A percentile compares a stretch with the other conserved stretches of the same genome.
Conservation (phyloP, 2,797 vertebrate genomes). For the Hyperoplus lanceolatus region DNA sequence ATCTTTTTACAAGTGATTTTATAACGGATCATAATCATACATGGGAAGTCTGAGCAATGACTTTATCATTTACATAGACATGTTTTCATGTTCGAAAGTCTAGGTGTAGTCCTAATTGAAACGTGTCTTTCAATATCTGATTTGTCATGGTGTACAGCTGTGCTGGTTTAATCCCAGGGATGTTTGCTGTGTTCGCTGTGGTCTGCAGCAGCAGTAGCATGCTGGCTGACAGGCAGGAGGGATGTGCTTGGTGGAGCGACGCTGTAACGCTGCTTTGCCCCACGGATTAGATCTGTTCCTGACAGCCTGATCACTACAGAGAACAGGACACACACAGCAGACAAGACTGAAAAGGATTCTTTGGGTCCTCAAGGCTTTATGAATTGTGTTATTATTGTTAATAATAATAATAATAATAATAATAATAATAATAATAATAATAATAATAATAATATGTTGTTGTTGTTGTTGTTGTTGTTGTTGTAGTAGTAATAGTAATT, state of each 20-base stretch:
- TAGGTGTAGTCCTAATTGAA: conserved; percentile 29
- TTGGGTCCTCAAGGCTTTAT: neutral
- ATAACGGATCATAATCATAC: neutral
- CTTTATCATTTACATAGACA: neutral
- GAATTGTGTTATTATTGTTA: neutral
- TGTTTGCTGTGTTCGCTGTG: conserved; percentile 20
- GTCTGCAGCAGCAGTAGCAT: conserved; percentile 31
- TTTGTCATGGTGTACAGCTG: conserved; percentile 36
- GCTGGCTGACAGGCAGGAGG: conserved; percentile 50
- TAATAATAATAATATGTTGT: too few relatives aligned
- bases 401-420: neutral
- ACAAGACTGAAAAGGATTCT: neutral
- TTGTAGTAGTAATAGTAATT: too few relatives aligned
- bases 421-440: too few relatives aligned
- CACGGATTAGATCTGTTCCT: conserved; percentile 68
- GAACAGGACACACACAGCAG: conserved; percentile 21
- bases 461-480: neutral
- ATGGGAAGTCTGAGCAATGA: neutral
- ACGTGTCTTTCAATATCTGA: conserved; percentile 43
- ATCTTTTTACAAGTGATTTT: neutral
- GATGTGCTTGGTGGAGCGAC: conserved; percentile 60
- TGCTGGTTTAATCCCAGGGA: conserved; percentile 47
- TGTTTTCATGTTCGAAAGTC: neutral
- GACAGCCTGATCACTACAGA: conserved; percentile 59
- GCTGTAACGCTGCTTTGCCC: conserved; percentile 55